phyloP scores from a whole-genome alignment of 2,113 vertebrate genomes.

The Caretta caretta region DNA sequence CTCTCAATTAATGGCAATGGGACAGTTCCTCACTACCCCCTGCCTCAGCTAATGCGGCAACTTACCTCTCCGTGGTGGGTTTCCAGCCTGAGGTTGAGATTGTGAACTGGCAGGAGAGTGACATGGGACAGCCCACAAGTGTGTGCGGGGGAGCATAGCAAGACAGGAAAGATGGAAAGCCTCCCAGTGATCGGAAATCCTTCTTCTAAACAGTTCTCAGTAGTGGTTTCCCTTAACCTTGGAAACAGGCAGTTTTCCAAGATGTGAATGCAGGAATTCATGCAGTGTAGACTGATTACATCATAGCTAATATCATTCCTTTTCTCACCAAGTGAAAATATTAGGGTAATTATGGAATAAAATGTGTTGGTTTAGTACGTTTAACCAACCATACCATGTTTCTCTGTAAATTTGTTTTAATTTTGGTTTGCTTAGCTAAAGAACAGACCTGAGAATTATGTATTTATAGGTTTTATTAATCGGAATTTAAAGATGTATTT shows the following conservation, averaged over 20 bases:
- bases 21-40: neutral
- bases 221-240: neutral
- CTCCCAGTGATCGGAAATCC: neutral
- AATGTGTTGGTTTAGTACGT: neutral
- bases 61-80: neutral
- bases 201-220: neutral
- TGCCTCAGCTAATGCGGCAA: neutral
- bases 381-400: neutral
- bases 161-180: neutral
- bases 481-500: neutral
- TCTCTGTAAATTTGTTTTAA: neutral
- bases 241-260: neutral
- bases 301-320: neutral
- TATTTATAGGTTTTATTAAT: neutral
- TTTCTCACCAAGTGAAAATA: neutral
- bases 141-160: neutral
- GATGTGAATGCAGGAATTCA: neutral
- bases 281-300: neutral
- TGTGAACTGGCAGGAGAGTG: neutral
- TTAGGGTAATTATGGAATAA: neutral
- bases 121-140: neutral
- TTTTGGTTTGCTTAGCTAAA: neutral
- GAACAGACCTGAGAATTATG: neutral
- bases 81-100: neutral
- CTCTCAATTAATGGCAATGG: neutral